Evolutionary conservation across 1,140 invertebrate genomes (phyloP).

Genomic region (Drosophila micromelanica): DNA sequence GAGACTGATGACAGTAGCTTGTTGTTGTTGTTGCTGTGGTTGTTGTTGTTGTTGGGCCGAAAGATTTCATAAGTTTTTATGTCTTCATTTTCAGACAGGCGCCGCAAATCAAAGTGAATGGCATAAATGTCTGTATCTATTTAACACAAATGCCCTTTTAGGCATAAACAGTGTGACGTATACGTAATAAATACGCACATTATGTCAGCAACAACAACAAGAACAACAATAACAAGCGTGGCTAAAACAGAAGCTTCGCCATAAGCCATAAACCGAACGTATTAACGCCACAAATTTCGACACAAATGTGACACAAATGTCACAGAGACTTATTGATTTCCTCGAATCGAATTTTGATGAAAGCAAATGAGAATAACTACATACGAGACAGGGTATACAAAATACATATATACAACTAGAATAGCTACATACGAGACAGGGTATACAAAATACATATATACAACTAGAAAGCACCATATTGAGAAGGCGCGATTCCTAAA

Average conservation of each 20-base stretch:
- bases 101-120: slow-evolving; percentile 54
- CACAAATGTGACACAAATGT: slow-evolving; percentile 81
- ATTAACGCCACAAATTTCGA: slow-evolving; percentile 73
- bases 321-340: slow-evolving; percentile 71
- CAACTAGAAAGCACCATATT: too few relatives aligned
- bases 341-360: slow-evolving; percentile 13
- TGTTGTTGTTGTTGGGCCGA: slow-evolving; percentile 28
- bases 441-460: too few relatives aligned
- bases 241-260: slow-evolving; percentile 28
- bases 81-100: slow-evolving; percentile 59
- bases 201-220: slow-evolving; percentile 35
- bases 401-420: neutral
- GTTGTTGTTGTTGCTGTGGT: slow-evolving; percentile 30
- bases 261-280: slow-evolving; percentile 64
- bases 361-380: slow-evolving; percentile 32
- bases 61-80: slow-evolving; percentile 67
- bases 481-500: neutral
- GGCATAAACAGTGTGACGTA: slow-evolving; percentile 46
- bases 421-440: slow-evolving; percentile 10
- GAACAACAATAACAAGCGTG: slow-evolving; percentile 10
- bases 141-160: slow-evolving; percentile 44
- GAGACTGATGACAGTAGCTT: slow-evolving; percentile 46
- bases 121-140: slow-evolving; percentile 50
- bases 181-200: slow-evolving; percentile 72
- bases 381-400: neutral